These are phyloP conservation scores for Caenorhabditis doughertyi DNA, from an alignment of 2,888 invertebrate species.

Conservation along the genomic window DNA sequence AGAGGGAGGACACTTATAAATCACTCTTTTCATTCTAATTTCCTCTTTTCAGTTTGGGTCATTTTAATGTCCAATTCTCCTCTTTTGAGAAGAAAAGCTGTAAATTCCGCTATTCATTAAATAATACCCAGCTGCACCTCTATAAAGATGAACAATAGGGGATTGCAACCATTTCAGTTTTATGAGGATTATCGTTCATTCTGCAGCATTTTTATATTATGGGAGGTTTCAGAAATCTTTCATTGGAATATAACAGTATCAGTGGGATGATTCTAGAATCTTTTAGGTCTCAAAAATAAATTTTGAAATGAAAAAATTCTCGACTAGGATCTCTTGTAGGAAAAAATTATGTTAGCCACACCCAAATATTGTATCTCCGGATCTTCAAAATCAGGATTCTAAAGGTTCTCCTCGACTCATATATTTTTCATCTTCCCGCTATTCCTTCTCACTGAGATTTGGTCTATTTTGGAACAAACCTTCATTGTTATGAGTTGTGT, in stretches of 20 bases:
- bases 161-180: neutral
- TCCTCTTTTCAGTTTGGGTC: constrained; percentile 27
- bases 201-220: no score
- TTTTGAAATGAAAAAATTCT: no score
- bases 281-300: no score
- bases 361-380: neutral
- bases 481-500: constrained; percentile 61
- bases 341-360: neutral
- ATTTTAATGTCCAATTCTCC: constrained; percentile 5
- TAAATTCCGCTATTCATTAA: constrained; percentile 32
- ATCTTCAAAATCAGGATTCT: neutral
- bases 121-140: constrained; percentile 33
- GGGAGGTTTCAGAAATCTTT: no score
- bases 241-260: no score
- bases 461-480: constrained; percentile 27
- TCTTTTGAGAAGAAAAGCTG: constrained; percentile 28
- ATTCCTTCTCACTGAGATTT: constrained; percentile 13
- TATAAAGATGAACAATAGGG: constrained; percentile 2
- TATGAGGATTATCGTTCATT: no score
- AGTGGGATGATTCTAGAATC: no score
- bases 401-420: no score
- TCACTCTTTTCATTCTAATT: constrained; percentile 35
- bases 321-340: no score
- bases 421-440: constrained; percentile 25
- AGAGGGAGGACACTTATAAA: constrained; percentile 45